phyloP scores from a whole-genome alignment of 2,888 invertebrate genomes.

The Chironomus riparius region DNA sequence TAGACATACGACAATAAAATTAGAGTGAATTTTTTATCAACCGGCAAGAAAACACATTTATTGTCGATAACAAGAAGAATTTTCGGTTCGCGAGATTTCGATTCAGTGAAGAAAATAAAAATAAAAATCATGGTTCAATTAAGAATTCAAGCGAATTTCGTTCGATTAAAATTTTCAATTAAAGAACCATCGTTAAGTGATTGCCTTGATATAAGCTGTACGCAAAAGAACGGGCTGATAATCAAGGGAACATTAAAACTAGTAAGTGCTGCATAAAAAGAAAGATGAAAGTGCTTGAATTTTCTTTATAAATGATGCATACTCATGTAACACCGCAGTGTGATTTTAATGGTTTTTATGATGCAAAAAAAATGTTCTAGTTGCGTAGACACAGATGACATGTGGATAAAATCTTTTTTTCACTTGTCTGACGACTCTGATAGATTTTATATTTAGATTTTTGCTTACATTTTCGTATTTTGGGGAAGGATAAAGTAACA shows the following conservation, averaged over 20 bases:
- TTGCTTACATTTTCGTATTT: no score
- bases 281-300: background rate
- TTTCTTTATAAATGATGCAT: background rate
- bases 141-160: conserved; percentile 11
- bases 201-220: background rate
- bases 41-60: background rate
- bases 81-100: background rate
- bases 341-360: no score
- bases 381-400: no score
- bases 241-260: conserved; percentile 18
- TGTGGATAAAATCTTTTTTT: no score
- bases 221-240: background rate
- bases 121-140: conserved; percentile 18
- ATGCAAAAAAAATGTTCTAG: no score
- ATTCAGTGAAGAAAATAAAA: background rate
- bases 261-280: conserved; percentile 3
- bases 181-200: conserved; percentile 15
- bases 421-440: no score
- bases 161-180: conserved; percentile 6
- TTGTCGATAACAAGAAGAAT: background rate
- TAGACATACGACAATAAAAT: background rate
- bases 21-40: background rate
- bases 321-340: no score
- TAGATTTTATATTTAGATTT: no score
- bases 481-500: no score